Percentiles rank a stretch among this genome's conserved stretches.
Conservation (phyloP, 2,888 invertebrate genomes). For the Papilio gigon region DNA sequence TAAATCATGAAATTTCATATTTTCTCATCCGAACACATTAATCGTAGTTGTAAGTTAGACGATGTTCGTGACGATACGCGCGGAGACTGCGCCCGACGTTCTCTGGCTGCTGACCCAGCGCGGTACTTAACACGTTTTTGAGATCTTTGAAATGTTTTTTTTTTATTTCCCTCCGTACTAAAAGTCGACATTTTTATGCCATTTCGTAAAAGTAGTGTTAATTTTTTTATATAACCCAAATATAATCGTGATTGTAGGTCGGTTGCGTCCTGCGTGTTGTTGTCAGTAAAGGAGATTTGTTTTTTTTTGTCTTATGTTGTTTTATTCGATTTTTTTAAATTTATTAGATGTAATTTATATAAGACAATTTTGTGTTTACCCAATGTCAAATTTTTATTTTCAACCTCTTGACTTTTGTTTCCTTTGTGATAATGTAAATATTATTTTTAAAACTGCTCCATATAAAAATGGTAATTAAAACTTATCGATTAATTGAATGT, state of each 20-base stretch:
- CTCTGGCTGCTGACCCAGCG: constrained; percentile 37
- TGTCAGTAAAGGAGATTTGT: constrained; percentile 61
- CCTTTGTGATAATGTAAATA: constrained; percentile 72
- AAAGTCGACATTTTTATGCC: constrained; percentile 57
- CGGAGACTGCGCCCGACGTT: constrained; percentile 42
- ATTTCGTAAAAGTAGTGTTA: constrained; percentile 61
- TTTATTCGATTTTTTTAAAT: constrained; percentile 67
- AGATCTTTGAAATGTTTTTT: constrained; percentile 54
- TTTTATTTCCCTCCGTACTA: constrained; percentile 50
- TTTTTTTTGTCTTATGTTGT: constrained; percentile 57
- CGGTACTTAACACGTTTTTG: constrained; percentile 57
- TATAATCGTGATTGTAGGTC: constrained; percentile 71
- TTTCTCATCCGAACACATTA: constrained; percentile 5
- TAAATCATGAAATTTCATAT: neutral
- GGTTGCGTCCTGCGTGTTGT: too few relatives aligned
- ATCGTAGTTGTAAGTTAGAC: constrained; percentile 57
- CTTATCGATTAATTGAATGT: constrained; percentile 70
- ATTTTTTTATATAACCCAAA: constrained; percentile 68
- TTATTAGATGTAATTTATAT: constrained; percentile 67
- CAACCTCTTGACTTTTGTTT: constrained; percentile 61
- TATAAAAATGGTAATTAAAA: constrained; percentile 78
- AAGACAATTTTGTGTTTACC: constrained; percentile 54
- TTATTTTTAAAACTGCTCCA: constrained; percentile 77
- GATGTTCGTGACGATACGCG: constrained; percentile 46
- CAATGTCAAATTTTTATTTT: constrained; percentile 55